Conservation (phyloP, 2,797 vertebrate genomes). For the Amphiprion clarkii region DNA sequence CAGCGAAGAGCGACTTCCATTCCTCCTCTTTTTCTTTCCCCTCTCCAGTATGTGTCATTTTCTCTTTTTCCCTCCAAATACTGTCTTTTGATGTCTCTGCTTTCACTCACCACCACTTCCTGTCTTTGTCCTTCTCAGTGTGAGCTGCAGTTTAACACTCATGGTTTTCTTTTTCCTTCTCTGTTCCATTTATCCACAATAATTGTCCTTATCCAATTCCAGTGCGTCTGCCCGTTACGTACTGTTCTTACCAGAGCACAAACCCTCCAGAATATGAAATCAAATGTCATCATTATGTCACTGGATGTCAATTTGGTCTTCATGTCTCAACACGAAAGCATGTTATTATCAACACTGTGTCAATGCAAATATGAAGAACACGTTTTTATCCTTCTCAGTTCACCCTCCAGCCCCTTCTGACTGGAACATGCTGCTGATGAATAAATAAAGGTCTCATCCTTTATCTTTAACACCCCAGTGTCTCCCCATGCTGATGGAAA, state of each 20-base stretch:
- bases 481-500: no score
- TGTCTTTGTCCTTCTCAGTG: neutral
- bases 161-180: neutral
- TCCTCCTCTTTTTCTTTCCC: neutral
- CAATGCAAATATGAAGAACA: neutral
- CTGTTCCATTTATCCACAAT: slow-evolving; percentile 24
- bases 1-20: slow-evolving; percentile 7
- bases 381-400: neutral
- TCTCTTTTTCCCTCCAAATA: slow-evolving; percentile 5
- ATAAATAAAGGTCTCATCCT: neutral
- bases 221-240: slow-evolving; percentile 4
- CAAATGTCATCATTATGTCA: slow-evolving; percentile 17
- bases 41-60: neutral
- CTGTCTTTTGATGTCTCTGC: slow-evolving; percentile 9
- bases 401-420: neutral
- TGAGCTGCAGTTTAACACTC: slow-evolving; percentile 5
- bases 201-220: slow-evolving; percentile 54
- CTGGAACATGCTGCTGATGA: neutral
- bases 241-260: slow-evolving; percentile 24
- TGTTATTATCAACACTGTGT: slow-evolving; percentile 4
- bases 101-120: slow-evolving; percentile 9
- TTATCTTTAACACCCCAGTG: neutral
- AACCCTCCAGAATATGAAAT: slow-evolving; percentile 11
- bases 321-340: slow-evolving; percentile 15
- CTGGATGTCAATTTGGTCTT: slow-evolving; percentile 11